Base-by-base conservation (phyloP, 92 coral and sea anemone genomes). In the Virgularia gustaviana region DNA sequence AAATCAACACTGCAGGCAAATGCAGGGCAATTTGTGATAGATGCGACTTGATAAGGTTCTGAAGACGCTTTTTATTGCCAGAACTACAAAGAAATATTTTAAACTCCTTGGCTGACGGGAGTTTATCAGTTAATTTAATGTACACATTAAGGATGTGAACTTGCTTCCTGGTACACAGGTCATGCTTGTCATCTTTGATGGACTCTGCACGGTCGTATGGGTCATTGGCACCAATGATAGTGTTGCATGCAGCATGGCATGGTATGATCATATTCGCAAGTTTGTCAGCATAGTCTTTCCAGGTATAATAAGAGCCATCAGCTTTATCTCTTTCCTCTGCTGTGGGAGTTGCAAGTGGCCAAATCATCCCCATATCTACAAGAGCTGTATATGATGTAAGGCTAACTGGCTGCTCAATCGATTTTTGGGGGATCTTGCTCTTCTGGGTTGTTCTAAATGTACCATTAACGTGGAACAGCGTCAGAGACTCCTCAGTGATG, bases 131-230 rank as follows among this genome's bases (percentile, higher is more conserved):
- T 55, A n/a, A 55, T 55, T 55, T 55, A 9, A 55, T 55, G 13
- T 22, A 55, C 33, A 55, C 62, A 27, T 55, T 55, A 2, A 36
- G 62, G 25, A 55, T 55, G 62, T 55, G 25, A 55, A 36, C 62
- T 22, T 55, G 62, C 6, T n/a, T n/a, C 62, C 31, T 33, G 31
- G 5, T 55, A 55, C 62, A 36, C 32, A 55, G 25, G 13, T 55
- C 62, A 19, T n/a, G 62, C 62, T 55, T 36, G 62, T 57, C 64
- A 57, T 57, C 64, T 28, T 57, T 57, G 64, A 57, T 57, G 15
- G 64, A 57, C 19, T 57, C 64, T 29, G 64, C 16, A 0, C 9
- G 37, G 28, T 57, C 64, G 38, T 57, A 57, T 4, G 64, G 37
- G 19, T 57, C 64, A 41, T 57, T 57, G 16, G 34, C 34, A 41